Evolutionary conservation across 2,113 vertebrate species (phyloP).

Genomic region (Odontophorus gujanensis): DNA sequence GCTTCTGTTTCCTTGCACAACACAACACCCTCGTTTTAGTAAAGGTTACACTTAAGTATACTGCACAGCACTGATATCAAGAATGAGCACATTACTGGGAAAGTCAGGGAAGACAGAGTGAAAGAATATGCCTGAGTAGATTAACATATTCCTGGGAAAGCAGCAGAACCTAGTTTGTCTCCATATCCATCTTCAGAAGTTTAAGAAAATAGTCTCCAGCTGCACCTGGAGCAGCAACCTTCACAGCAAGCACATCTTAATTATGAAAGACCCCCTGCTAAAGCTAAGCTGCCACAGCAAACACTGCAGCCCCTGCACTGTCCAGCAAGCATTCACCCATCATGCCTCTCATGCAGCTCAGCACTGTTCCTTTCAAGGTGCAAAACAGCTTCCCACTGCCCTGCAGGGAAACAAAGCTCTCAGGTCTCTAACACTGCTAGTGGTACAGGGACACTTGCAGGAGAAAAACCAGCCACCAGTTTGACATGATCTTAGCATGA

Average conservation of each 20-base stretch:
- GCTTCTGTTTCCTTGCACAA: background rate
- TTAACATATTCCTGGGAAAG: background rate
- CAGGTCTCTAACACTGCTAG: background rate
- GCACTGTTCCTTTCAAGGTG: background rate
- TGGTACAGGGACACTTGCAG: background rate
- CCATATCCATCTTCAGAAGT: background rate
- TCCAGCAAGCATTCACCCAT: background rate
- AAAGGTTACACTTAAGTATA: background rate
- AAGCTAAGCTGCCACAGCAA: background rate
- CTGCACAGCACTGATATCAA: fast-evolving
- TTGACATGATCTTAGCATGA: background rate
- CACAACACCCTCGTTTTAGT: background rate
- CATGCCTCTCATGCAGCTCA: background rate
- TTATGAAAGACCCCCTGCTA: background rate
- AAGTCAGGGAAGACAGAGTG: background rate
- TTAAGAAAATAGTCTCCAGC: background rate
- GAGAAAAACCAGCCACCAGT: background rate
- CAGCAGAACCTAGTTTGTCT: background rate
- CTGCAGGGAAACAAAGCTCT: background rate
- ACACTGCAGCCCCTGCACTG: background rate
- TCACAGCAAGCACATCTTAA: background rate
- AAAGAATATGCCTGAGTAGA: background rate
- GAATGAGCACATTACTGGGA: background rate
- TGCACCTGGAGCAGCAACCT: background rate
- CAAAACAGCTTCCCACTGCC: background rate